Conservation (phyloP, 2,797 vertebrate genomes). For the Sebastes taczanowskii region DNA sequence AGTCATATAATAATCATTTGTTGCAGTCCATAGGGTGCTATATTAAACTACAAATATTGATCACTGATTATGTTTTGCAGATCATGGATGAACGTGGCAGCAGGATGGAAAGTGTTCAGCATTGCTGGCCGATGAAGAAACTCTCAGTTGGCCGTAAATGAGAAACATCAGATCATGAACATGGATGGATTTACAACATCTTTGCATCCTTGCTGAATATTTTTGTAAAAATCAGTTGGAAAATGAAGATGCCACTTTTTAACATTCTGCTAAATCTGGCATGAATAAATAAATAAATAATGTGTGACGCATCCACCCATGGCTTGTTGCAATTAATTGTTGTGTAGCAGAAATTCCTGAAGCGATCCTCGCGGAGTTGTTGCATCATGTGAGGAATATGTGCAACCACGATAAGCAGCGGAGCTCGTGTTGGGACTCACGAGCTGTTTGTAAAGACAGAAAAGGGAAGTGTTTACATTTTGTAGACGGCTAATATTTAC, state of each 20-base stretch:
- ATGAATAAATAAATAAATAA: constrained; percentile 46
- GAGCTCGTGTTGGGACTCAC: background rate
- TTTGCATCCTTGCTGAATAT: background rate
- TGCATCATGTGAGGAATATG: constrained; percentile 25
- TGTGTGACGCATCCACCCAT: constrained; percentile 25
- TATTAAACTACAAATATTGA: constrained; percentile 16
- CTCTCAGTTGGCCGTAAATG: background rate
- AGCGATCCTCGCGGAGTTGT: constrained; percentile 14
- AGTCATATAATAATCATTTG: background rate
- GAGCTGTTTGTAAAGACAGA: constrained; percentile 23
- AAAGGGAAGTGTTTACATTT: constrained; percentile 36
- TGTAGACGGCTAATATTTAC: constrained; percentile 40
- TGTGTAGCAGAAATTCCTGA: constrained; percentile 21
- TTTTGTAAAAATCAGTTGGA: constrained; percentile 8
- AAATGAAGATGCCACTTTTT: constrained; percentile 7
- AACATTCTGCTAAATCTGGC: constrained; percentile 6
- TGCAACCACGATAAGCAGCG: constrained; percentile 27
- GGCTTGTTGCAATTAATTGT: constrained; percentile 38
- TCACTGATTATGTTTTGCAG: constrained; percentile 55
- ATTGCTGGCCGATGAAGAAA: background rate
- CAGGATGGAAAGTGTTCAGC: background rate
- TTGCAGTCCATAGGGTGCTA: background rate
- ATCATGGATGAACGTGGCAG: constrained; percentile 12
- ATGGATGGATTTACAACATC: background rate
- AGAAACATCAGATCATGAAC: background rate